phyloP scores from a whole-genome alignment of 2,113 vertebrate genomes.

The Dicrurus megarhynchus region DNA sequence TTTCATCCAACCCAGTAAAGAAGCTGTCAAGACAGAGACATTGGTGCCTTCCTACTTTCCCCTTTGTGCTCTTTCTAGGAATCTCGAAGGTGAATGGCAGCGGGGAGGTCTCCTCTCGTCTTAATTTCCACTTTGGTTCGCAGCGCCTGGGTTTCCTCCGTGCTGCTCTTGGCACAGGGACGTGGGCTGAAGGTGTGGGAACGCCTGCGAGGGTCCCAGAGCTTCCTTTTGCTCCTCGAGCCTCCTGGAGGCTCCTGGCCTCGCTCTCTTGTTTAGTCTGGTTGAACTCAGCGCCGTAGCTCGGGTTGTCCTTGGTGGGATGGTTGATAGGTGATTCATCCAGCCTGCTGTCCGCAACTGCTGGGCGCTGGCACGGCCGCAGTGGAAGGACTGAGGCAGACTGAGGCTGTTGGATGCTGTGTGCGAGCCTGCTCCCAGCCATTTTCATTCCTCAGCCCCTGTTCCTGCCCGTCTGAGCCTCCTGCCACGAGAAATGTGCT shows the following conservation, averaged over 20 bases:
- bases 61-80: conserved; percentile 40
- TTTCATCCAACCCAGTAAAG: conserved; percentile 20
- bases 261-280: not conserved
- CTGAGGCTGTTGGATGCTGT: not conserved
- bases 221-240: not conserved
- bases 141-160: not conserved
- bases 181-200: not conserved
- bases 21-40: conserved; percentile 4
- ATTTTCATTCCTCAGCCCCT: not conserved
- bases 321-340: conserved; percentile 11
- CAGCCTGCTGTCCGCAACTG: not conserved
- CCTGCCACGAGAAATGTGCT: not conserved
- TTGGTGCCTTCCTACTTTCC: not conserved
- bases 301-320: not conserved
- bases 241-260: not conserved
- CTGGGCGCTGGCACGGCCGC: not conserved
- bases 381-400: not conserved
- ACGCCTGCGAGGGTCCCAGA: not conserved
- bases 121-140: not conserved
- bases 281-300: not conserved
- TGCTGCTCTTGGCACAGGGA: not conserved
- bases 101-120: not conserved
- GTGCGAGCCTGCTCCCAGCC: not conserved
- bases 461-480: not conserved
- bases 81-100: not conserved